Evolutionary conservation across 2,888 invertebrate genomes (phyloP), one percentile per base, ranked within the genome.

Genomic region (Dione vanillae): DNA sequence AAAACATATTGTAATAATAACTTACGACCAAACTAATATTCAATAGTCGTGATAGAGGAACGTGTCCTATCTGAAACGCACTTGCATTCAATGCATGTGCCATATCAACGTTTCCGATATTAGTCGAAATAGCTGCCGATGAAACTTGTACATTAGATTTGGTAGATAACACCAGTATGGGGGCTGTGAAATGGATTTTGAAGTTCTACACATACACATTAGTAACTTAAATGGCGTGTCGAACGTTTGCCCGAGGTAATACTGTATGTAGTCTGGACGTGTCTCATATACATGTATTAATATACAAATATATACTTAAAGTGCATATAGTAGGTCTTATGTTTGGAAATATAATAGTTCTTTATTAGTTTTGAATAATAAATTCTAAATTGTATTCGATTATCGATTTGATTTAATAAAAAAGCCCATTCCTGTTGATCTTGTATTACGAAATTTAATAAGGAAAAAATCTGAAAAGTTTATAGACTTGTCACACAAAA

Each of bases 21-120:
- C 2, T 27, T 27, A 27, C 27, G 2, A 27, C 27, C 27, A 49
- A 19, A 1, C 16, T 35, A 37, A 56, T 16, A 56, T 11, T 19
- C 37, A 37, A 67, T 41, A 20, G 40, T 40, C 58, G 37, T 2
- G 10, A 37, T 16, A 64, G 49, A 14, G 49, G 5, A 51, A 51
- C 64, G 35, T 35, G 19, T n/a, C 49, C 54, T 40, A 62, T 52
- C 54, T 19, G 10, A 37, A 43, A 70, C 11, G 43, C 47, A 58
- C n/a, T 47, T 20, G 35, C 54, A 61, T 56, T 71, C 47, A 54
- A 66, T 74, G 74, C 74, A 67, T 72, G 58, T 62, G 72, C 61
- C 64, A 67, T 67, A 69, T 65, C 47, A 61, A 72, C 74, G 74
- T 69, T 69, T 27, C 59, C 54, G 65, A 69, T 69, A 72, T 74